phyloP scores from a whole-genome alignment of 2,113 vertebrate species.

The Clarias macrocephalus region DNA sequence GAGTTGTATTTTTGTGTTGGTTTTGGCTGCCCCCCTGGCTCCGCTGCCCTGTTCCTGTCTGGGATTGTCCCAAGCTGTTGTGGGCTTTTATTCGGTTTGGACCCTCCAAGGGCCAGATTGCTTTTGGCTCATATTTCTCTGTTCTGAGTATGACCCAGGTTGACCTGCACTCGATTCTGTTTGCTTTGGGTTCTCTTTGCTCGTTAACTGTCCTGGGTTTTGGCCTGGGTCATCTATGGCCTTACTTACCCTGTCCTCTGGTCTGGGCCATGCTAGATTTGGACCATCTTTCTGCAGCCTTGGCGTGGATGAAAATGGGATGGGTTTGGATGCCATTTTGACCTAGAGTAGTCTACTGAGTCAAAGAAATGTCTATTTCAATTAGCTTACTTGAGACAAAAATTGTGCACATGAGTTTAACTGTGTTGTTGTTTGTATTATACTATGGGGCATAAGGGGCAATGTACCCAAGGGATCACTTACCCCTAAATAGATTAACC shows the following conservation, averaged over 20 bases:
- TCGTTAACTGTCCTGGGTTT: conserved; percentile 44
- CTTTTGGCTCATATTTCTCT: conserved; percentile 29
- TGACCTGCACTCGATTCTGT: conserved; percentile 11
- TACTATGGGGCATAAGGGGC: not conserved
- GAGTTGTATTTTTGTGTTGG: conserved; percentile 17
- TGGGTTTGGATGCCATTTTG: conserved; percentile 5
- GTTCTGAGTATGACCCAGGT: conserved; percentile 22
- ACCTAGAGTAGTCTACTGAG: conserved; percentile 1
- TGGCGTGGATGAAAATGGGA: conserved; percentile 1
- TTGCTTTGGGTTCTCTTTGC: conserved; percentile 18
- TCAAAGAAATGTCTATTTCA: conserved; percentile 20
- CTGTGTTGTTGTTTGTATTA: conserved; percentile 2
- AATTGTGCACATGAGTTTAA: conserved; percentile 6
- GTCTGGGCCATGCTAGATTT: conserved; percentile 17
- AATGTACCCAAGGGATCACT: conserved; percentile 1
- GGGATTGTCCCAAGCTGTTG: conserved; percentile 30
- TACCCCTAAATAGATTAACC: conserved; percentile 29
- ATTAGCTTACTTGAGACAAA: conserved; percentile 11
- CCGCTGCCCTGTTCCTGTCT: conserved; percentile 29
- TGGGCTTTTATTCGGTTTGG: conserved; percentile 39
- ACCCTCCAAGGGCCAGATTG: conserved; percentile 19
- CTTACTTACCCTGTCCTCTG: conserved; percentile 36
- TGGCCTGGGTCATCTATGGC: conserved; percentile 22
- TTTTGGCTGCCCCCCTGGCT: conserved; percentile 19
- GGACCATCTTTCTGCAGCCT: not conserved